Conservation (phyloP, 2,888 invertebrate genomes). For the Cantharis flavilabris region DNA sequence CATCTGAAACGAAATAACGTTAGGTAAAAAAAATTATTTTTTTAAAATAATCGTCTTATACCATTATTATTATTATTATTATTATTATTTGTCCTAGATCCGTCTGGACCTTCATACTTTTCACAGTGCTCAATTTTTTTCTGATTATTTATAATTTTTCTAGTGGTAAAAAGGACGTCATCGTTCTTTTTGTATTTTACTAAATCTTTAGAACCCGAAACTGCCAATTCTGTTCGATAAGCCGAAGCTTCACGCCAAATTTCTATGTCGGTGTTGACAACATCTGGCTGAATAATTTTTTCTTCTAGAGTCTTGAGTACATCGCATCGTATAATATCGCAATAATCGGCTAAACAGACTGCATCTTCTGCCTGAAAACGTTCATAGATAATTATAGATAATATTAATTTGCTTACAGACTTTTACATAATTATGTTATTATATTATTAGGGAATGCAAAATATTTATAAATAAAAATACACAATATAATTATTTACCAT, state of each 20-base stretch:
- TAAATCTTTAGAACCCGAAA: constrained; percentile 52
- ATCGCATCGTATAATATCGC: constrained; percentile 95
- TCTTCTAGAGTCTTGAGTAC: constrained; percentile 77
- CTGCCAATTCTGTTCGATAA: constrained; percentile 66
- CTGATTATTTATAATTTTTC: constrained; percentile 16
- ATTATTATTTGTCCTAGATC: constrained; percentile 13
- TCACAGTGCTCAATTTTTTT: constrained; percentile 46
- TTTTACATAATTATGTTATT: too few species aligned
- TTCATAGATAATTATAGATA: too few species aligned
- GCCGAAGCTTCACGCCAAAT: constrained; percentile 81
- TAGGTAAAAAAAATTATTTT: background rate
- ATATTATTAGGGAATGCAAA: too few species aligned
- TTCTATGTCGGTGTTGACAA: constrained; percentile 78
- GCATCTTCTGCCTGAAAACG: constrained; percentile 80
- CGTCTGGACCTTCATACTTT: constrained; percentile 47
- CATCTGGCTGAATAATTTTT: constrained; percentile 67
- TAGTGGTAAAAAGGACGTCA: constrained; percentile 30
- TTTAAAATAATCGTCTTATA: constrained; percentile 32
- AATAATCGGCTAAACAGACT: constrained; percentile 91
- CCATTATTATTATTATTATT: constrained; percentile 15
- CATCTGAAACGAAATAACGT: constrained; percentile 26
- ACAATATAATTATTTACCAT: constrained; percentile 60
- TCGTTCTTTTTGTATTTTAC: constrained; percentile 51
- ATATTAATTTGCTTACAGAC: too few species aligned
- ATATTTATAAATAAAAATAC: too few species aligned